Percentiles rank a stretch among this genome's conserved stretches.
phyloP scores from a whole-genome alignment of 1,140 invertebrate genomes.

The Hesperophylax magnus region DNA sequence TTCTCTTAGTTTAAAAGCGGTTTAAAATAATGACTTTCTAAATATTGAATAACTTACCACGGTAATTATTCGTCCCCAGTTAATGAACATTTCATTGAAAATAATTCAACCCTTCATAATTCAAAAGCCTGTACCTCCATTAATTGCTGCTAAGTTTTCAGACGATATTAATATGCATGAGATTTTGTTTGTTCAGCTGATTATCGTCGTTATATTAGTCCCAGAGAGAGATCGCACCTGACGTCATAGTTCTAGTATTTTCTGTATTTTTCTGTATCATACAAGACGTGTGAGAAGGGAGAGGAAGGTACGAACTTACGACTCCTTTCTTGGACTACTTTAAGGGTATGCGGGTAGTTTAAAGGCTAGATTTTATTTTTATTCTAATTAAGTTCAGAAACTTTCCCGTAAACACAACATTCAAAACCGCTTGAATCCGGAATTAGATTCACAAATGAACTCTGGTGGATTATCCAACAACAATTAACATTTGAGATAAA shows the following conservation, averaged over 20 bases:
- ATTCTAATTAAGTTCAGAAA: background rate
- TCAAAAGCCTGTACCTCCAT: background rate
- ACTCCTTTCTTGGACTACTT: no score
- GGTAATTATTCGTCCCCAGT: background rate
- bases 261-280: no score
- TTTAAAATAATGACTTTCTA: no score
- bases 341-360: constrained; percentile 9
- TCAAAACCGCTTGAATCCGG: background rate
- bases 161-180: constrained; percentile 31
- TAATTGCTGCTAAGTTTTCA: constrained; percentile 20
- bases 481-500: constrained; percentile 48
- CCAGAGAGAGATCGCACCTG: no score
- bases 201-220: background rate
- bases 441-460: constrained; percentile 31
- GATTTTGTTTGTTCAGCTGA: constrained; percentile 19
- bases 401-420: background rate
- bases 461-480: constrained; percentile 28
- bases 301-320: no score
- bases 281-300: no score
- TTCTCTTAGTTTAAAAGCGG: no score
- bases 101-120: constrained; percentile 10
- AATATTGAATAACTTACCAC: no score
- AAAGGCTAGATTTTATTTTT: constrained; percentile 3
- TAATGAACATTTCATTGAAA: background rate
- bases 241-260: no score